Evolutionary conservation across 2,888 invertebrate genomes (phyloP).

Genomic region (Trichogramma dendrolimi): DNA sequence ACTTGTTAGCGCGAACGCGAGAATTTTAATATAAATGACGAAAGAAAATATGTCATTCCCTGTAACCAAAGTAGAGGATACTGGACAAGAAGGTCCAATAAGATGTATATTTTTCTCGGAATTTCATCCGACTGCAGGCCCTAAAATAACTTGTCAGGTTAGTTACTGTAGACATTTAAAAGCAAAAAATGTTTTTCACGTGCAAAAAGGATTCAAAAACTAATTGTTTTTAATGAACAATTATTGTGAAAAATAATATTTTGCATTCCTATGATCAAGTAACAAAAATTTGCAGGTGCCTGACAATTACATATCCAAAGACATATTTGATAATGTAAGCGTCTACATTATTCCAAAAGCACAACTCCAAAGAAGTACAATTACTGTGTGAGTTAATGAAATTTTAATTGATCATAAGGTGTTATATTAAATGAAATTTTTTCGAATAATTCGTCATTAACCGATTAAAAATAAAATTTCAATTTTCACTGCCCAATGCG

Average conservation of each 20-base stretch:
- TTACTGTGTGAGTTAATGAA: slow-evolving; percentile 73
- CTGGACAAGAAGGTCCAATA: slow-evolving; percentile 70
- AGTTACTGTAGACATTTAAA: slow-evolving; percentile 28
- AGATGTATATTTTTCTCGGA: slow-evolving; percentile 79
- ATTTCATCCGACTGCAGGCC: slow-evolving; percentile 74
- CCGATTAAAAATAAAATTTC: too few relatives aligned
- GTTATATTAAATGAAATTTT: too few relatives aligned
- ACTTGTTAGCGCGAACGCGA: too few relatives aligned
- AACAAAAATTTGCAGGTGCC: slow-evolving; percentile 65
- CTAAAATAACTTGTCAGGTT: slow-evolving; percentile 82
- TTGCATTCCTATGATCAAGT: background rate
- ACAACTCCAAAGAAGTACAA: slow-evolving; percentile 81
- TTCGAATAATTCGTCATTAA: too few relatives aligned
- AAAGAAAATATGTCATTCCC: slow-evolving; percentile 26
- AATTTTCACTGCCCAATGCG: too few relatives aligned
- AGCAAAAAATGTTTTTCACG: background rate
- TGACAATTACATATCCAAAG: slow-evolving; percentile 85
- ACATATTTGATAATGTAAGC: slow-evolving; percentile 88
- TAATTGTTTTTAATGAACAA: slow-evolving; percentile 4
- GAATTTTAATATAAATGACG: slow-evolving; percentile 11
- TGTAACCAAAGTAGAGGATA: slow-evolving; percentile 44
- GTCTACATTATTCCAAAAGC: slow-evolving; percentile 94
- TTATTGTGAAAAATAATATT: background rate
- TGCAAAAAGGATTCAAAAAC: background rate
- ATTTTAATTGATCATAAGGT: background rate